These are phyloP conservation scores for Acleris laterana DNA, from an alignment of 2,888 invertebrate genomes.

Conservation along the genomic window DNA sequence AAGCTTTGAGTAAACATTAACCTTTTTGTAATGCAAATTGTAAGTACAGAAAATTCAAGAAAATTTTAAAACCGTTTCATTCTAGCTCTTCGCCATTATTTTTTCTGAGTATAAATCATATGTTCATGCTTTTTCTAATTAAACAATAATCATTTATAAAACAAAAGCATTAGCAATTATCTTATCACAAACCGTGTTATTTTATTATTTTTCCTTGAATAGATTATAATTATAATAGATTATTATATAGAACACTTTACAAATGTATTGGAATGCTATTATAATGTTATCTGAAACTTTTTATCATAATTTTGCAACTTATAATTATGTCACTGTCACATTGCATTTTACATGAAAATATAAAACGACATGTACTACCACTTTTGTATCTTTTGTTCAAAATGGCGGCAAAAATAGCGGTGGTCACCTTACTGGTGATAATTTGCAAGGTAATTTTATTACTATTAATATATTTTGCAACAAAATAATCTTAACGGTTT, in stretches of 20 bases:
- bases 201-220: no score
- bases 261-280: background rate
- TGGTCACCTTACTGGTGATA: constrained; percentile 44
- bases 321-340: constrained; percentile 47
- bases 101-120: no score
- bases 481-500: background rate
- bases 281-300: constrained; percentile 19
- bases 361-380: constrained; percentile 38
- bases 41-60: no score
- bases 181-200: no score
- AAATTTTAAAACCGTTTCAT: no score
- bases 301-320: constrained; percentile 34
- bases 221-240: no score
- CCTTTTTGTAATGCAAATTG: no score
- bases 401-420: constrained; percentile 41
- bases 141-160: no score
- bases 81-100: no score
- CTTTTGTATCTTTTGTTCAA: constrained; percentile 33
- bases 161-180: no score
- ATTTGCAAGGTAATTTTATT: constrained; percentile 47
- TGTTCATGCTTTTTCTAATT: no score
- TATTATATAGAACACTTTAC: background rate
- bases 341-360: constrained; percentile 36
- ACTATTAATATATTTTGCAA: background rate
- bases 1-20: no score